A percentile compares a stretch with the other conserved stretches of the same genome.
Evolutionary conservation across 2,888 invertebrate genomes (phyloP).

Genomic region (Drosophila formosana): DNA sequence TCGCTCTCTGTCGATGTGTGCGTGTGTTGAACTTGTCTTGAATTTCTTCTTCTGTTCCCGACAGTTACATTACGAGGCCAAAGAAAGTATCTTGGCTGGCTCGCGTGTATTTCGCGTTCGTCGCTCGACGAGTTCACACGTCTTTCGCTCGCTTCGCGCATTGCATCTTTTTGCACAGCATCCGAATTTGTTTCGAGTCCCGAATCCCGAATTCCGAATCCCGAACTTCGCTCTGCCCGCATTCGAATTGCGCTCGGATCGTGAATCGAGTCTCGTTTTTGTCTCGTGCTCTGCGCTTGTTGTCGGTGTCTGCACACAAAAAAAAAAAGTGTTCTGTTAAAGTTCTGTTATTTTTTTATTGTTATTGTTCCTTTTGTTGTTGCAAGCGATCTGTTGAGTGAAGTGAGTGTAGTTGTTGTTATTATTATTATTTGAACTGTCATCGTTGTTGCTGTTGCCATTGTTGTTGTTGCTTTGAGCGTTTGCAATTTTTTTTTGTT

Average conservation of each 20-base stretch:
- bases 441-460: conserved; percentile 14
- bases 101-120: conserved; percentile 85
- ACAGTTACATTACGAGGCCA: conserved; percentile 83
- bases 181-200: conserved; percentile 29
- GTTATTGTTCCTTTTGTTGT: conserved; percentile 45
- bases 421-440: conserved; percentile 27
- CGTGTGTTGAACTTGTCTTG: conserved; percentile 60
- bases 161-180: conserved; percentile 32
- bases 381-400: conserved; percentile 56
- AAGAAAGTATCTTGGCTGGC: conserved; percentile 83
- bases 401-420: conserved; percentile 70
- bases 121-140: conserved; percentile 85
- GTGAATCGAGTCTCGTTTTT: conserved; percentile 60
- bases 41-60: conserved; percentile 73
- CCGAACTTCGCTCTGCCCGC: conserved; percentile 2
- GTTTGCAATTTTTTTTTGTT: conserved; percentile 30
- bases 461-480: conserved; percentile 25
- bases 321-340: conserved; percentile 19
- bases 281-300: conserved; percentile 55
- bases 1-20: conserved; percentile 2
- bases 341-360: conserved; percentile 54
- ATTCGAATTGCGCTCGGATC: conserved; percentile 48
- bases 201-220: conserved; percentile 36
- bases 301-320: conserved; percentile 44
- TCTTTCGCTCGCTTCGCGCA: conserved; percentile 76